Base-by-base conservation (phyloP, 1,140 invertebrate species). In the Spodoptera litura region DNA sequence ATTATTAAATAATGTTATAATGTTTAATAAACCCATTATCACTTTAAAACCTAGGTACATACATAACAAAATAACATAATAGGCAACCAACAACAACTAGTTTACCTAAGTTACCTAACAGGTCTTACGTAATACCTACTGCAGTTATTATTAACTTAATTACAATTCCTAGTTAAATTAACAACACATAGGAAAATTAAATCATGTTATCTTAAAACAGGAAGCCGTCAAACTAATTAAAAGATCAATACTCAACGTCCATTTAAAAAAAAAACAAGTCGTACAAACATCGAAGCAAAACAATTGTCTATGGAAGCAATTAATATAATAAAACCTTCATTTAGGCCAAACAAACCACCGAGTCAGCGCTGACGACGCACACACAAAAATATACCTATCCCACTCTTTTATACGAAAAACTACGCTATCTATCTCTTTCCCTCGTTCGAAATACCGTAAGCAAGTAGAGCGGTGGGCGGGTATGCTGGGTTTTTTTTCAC, bases 381-480 rank as follows among this genome's bases (percentile, higher is more conserved):
- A 72, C 61, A 83, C 77, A 82, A 84, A 89, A 85, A 51, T 87
- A 88, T 85, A 84, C 66, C 76, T 56, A 56, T 82, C 79, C 82
- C 85, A 71, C 64, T 87, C 81, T 85, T 72, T 79, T 84, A 71
- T 80, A 66, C 52, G 64, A 25, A 56, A 55, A 77, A 62, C 35
- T 74, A 79, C 72, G 74, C 38, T 77, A 31, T 68, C 86, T 79
- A 44, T 89, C 87, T 79, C 83, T 78, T 61, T 92, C 86, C 74
- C 88, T 80, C 90, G 87, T 87, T 90, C 88, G 85, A 90, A 92
- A 92, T 90, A 91, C 90, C 90, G 90, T 91, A 89, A 89, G 87
- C 85, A 81, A 88, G 84, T 84, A 83, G 81, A 74, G 77, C 66
- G 76, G 87, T 88, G 88, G 89, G 90, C 86, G 88, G 87, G 82